Conservation (phyloP, 2,888 invertebrate genomes). For the Dolomedes plantarius region DNA sequence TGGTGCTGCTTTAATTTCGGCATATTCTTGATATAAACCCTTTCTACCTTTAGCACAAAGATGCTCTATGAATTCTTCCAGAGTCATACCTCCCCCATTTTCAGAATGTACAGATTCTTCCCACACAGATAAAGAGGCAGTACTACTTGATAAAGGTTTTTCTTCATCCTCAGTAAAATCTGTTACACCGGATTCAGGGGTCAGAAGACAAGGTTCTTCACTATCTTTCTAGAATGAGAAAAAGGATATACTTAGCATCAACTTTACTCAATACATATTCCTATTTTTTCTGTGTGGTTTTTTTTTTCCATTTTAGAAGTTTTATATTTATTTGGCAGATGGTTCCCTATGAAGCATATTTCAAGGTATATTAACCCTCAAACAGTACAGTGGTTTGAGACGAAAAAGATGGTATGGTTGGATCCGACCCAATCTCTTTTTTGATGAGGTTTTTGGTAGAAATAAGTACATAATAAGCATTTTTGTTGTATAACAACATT, state of each 20-base stretch:
- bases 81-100: constrained; percentile 75
- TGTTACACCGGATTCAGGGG: constrained; percentile 62
- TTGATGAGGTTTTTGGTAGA: no score
- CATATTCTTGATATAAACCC: constrained; percentile 87
- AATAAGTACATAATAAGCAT: no score
- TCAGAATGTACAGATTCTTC: constrained; percentile 62
- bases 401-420: no score
- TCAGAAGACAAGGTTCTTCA: constrained; percentile 50
- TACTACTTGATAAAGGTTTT: constrained; percentile 51
- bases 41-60: constrained; percentile 86
- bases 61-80: constrained; percentile 86
- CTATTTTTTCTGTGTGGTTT: no score
- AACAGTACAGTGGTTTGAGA: no score
- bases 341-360: no score
- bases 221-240: constrained; percentile 40
- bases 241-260: neutral
- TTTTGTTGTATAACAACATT: no score
- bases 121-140: constrained; percentile 35
- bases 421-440: no score
- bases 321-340: no score
- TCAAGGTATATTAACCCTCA: no score
- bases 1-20: constrained; percentile 88
- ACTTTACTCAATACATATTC: neutral
- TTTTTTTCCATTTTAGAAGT: no score
- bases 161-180: constrained; percentile 70